These are phyloP conservation scores for Philonicus albiceps DNA, from an alignment of 2,888 invertebrate genomes.

Conservation along the genomic window DNA sequence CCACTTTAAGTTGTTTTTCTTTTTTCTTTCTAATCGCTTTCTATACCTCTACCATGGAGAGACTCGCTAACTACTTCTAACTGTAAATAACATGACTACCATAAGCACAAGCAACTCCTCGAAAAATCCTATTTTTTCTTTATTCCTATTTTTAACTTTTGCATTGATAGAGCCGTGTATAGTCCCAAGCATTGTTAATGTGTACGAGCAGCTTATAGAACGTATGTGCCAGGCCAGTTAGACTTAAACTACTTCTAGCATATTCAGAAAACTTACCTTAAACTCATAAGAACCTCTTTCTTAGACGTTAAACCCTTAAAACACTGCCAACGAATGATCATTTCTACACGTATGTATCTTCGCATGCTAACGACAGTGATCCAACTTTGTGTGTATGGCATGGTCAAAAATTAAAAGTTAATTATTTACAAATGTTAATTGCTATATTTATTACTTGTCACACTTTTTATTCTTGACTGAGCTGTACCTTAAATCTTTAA, in stretches of 20 bases:
- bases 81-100: constrained; percentile 16
- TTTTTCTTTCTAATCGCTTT: constrained; percentile 34
- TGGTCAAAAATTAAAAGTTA: neutral
- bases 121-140: neutral
- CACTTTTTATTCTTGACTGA: neutral
- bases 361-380: neutral
- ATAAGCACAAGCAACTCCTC: constrained; percentile 25
- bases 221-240: neutral
- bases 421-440: neutral
- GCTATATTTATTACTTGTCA: neutral
- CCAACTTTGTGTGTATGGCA: neutral
- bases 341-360: neutral
- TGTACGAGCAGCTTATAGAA: neutral
- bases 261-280: neutral
- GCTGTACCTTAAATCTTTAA: neutral
- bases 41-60: constrained; percentile 11
- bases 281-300: neutral
- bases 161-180: constrained; percentile 14
- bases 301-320: neutral
- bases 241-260: neutral
- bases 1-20: constrained; percentile 29
- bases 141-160: constrained; percentile 12
- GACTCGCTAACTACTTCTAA: constrained; percentile 27
- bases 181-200: neutral
- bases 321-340: neutral